Conservation (phyloP, 2,113 vertebrate species). For the Thinocorus orbignyianus region DNA sequence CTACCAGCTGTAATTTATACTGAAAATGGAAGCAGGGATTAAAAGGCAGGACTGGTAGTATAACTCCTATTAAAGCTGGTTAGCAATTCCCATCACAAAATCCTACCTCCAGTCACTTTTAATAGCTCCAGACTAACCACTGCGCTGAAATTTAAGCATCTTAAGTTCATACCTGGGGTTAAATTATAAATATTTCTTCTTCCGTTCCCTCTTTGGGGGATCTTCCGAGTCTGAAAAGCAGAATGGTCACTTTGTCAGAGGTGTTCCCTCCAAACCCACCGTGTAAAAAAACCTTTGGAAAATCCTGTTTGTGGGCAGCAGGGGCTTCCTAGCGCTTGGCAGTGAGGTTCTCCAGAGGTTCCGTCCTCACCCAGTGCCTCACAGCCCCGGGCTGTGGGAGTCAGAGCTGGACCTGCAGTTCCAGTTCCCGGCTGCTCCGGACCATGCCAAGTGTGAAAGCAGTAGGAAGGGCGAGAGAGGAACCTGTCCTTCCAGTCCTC, state of each 20-base stretch:
- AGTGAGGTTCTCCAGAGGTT: background rate
- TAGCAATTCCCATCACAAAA: slow-evolving; percentile 11
- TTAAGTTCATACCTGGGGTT: background rate
- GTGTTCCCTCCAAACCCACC: background rate
- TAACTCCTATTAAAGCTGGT: slow-evolving; percentile 1
- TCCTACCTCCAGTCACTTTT: background rate
- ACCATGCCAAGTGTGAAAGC: background rate
- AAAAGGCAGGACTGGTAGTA: background rate
- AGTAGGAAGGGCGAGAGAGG: background rate
- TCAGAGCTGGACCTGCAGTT: background rate
- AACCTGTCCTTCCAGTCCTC: slow-evolving; percentile 47
- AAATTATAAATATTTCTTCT: background rate
- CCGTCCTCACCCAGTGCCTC: fast-evolving
- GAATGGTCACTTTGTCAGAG: background rate
- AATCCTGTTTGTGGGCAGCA: fast-evolving
- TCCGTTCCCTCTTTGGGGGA: background rate
- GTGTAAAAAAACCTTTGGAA: background rate
- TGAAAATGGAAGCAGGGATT: slow-evolving; percentile 8
- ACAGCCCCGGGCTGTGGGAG: background rate
- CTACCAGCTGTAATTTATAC: background rate
- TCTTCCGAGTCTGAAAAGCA: background rate
- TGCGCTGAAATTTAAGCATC: background rate
- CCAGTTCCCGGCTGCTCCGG: background rate
- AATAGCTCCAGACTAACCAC: background rate
- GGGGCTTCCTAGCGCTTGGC: fast-evolving